Conservation (phyloP, 2,888 invertebrate species). For the Papilio gigon region DNA sequence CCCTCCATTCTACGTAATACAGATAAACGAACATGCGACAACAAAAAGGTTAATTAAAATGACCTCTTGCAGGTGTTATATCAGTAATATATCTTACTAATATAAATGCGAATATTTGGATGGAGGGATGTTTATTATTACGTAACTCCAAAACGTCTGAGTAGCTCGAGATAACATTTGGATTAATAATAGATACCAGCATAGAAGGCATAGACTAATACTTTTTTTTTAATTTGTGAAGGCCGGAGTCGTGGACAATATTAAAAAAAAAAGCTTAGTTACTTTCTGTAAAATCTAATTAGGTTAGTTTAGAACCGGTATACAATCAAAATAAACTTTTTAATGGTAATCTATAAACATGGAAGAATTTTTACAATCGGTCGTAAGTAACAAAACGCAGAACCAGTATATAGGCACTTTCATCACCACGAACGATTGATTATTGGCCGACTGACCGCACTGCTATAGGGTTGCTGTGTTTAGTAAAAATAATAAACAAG, state of each 20-base stretch:
- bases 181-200: too few species aligned
- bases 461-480: constrained; percentile 31
- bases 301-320: neutral
- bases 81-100: too few species aligned
- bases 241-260: too few species aligned
- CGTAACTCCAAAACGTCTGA: too few species aligned
- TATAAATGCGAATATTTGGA: too few species aligned
- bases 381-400: constrained; percentile 43
- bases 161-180: too few species aligned
- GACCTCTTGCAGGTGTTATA: constrained; percentile 1
- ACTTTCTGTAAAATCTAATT: neutral
- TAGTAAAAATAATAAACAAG: constrained; percentile 21
- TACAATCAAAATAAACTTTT: neutral
- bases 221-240: too few species aligned
- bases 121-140: too few species aligned
- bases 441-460: constrained; percentile 58
- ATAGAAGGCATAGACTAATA: too few species aligned
- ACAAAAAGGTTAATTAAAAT: constrained; percentile 8
- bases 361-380: neutral
- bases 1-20: constrained; percentile 24
- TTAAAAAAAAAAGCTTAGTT: neutral
- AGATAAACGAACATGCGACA: constrained; percentile 9
- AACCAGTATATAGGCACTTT: constrained; percentile 46
- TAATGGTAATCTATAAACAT: neutral
- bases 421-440: constrained; percentile 46